Percentiles rank a stretch among this genome's conserved stretches.
phyloP scores from a whole-genome alignment of 2,888 invertebrate species.

The Dolichopus griseipennis region DNA sequence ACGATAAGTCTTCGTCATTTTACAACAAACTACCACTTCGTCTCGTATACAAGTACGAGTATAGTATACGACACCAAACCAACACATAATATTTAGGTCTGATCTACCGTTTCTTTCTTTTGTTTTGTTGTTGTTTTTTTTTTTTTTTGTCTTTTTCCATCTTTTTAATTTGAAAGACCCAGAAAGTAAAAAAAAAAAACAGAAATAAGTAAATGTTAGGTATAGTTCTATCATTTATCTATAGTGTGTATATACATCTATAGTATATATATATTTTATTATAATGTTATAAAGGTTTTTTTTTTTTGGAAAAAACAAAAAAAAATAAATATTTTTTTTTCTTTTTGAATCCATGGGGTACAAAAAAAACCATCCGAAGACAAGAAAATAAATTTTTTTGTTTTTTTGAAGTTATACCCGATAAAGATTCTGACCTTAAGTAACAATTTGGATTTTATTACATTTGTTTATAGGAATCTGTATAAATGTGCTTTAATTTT shows the following conservation, averaged over 20 bases:
- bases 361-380: not conserved
- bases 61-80: too few species aligned
- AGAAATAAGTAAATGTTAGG: not conserved
- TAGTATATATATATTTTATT: not conserved
- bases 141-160: too few species aligned
- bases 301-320: not conserved
- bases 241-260: not conserved
- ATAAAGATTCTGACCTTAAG: too few species aligned
- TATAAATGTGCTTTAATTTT: too few species aligned
- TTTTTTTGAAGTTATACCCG: too few species aligned
- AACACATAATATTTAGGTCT: not conserved
- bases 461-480: too few species aligned
- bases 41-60: too few species aligned
- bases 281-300: too few species aligned
- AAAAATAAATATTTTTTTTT: not conserved
- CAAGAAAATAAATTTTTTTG: not conserved
- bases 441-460: too few species aligned
- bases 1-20: not conserved
- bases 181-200: not conserved
- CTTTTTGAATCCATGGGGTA: conserved; percentile 2
- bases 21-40: not conserved
- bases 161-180: too few species aligned
- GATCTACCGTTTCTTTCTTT: not conserved
- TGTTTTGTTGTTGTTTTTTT: too few species aligned
- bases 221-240: not conserved